Evolutionary conservation across 2,113 vertebrate species (phyloP).

Genomic region (Apodemus speciosus): DNA sequence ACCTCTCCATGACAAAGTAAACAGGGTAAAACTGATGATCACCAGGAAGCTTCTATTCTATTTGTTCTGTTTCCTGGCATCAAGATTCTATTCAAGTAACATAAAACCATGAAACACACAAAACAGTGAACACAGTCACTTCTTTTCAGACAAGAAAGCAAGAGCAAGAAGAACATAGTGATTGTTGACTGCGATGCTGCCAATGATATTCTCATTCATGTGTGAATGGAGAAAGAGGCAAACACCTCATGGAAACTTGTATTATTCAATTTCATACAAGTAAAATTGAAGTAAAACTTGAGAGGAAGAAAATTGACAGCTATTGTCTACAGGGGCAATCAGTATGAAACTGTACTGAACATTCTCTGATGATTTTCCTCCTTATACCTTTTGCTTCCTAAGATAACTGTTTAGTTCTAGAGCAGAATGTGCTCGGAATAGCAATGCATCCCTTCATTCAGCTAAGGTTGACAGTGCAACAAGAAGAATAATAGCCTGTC

Average conservation of each 20-base stretch:
- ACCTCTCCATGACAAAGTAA: neutral
- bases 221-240: neutral
- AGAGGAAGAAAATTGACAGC: constrained; percentile 13
- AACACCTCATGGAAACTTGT: neutral
- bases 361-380: neutral
- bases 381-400: constrained; percentile 14
- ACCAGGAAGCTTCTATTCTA: neutral
- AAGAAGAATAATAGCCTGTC: neutral
- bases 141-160: constrained; percentile 33
- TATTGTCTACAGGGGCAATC: neutral
- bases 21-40: neutral
- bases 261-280: constrained; percentile 23
- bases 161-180: neutral
- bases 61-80: neutral
- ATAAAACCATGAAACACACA: neutral
- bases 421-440: neutral
- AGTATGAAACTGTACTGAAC: neutral
- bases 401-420: neutral
- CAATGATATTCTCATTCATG: neutral
- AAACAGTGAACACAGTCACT: neutral
- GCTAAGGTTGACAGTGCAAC: neutral
- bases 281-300: neutral
- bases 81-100: neutral
- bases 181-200: neutral
- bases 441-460: neutral